Evolutionary conservation across 2,888 invertebrate genomes (phyloP), one percentile per base, ranked within the genome.

Genomic region (Aphodius sticticus): DNA sequence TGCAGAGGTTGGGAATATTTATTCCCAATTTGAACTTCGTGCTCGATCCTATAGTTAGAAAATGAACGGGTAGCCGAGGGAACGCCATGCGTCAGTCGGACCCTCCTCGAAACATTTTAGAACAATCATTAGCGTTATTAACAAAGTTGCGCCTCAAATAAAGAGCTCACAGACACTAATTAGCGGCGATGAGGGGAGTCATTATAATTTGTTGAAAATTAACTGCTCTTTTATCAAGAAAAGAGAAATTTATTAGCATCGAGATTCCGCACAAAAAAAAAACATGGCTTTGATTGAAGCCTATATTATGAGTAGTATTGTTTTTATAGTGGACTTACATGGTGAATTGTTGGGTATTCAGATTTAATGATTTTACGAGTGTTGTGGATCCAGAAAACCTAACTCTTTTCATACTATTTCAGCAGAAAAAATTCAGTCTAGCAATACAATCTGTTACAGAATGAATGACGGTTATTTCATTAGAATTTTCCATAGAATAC

Each of bases 91-190:
- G 53, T 53, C 53, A 53, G 53, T 53, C 53, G 53, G 53, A 12
- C 53, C 53, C 53, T 53, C 53, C 53, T 53, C 53, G 53, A 53
- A 53, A 53, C 53, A 2, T 53, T 53, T 53, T 53, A 53, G 53
- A 53, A 53, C 53, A 53, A 53, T 53, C 53, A 53, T 53, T 53
- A 53, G 53, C 53, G 53, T 53, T 53, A 53, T 53, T 53, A 53
- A 53, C 53, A 53, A 53, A 53, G 53, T 53, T 53, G 12, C 53
- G 7, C 53, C 53, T 53, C 53, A 53, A 53, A 53, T 53, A 53
- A 53, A 53, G 53, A 53, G 53, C 53, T 53, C 53, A 53, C 53
- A 53, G 53, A 53, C 53, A 53, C 53, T 53, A 53, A 53, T 53
- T 53, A 53, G 53, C 53, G 53, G 53, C 53, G 53, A 53, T 53